Base-by-base conservation (phyloP, 2,888 invertebrate species). In the Lepidocyrtoides sp. region DNA sequence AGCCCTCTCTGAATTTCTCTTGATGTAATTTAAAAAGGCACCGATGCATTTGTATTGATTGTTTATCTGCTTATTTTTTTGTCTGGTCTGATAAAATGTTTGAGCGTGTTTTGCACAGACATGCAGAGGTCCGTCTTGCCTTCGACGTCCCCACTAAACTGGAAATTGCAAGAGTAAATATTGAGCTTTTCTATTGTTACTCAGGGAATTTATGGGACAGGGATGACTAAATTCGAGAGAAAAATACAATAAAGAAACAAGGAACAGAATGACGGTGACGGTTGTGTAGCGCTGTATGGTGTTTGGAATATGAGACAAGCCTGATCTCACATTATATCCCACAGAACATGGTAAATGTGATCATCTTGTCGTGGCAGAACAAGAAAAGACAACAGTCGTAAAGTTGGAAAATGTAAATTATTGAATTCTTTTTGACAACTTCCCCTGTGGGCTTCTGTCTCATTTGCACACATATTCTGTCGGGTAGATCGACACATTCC, bases 81-180 rank as follows among this genome's bases (percentile, higher is more conserved):
- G 29, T 10, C 20, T 51, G 66, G 17, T 20, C n/a, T 10, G n/a
- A 20, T 26, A 20, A 60, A 17, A 60, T 60, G 44, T 17, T 44
- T 1, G 29, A 14, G 63, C n/a, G 29, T 63, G 63, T 29, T 29
- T 29, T 63, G 63, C 12, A 29, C 12, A 63, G 29, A 63, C 26
- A n/a, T n/a, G n/a, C n/a, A n/a, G n/a, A 29, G 29, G 29, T n/a
- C 14, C 63, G 63, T 63, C 63, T 29, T 63, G 63, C 63, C 2
- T 63, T n/a, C n/a, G n/a, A n/a, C n/a, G 63, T 29, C n/a, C 63
- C 29, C 63, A 12, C 82, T 48, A 20, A 44, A 63, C 89, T 83
- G 83, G 89, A 83, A 89, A 89, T 83, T 89, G 89, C 75, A 83
- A 83, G 75, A 72, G 89, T 75, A 89, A 89, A 89, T 89, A 89